Evolutionary conservation across 2,797 vertebrate species (phyloP).

Genomic region (Pterois miles): DNA sequence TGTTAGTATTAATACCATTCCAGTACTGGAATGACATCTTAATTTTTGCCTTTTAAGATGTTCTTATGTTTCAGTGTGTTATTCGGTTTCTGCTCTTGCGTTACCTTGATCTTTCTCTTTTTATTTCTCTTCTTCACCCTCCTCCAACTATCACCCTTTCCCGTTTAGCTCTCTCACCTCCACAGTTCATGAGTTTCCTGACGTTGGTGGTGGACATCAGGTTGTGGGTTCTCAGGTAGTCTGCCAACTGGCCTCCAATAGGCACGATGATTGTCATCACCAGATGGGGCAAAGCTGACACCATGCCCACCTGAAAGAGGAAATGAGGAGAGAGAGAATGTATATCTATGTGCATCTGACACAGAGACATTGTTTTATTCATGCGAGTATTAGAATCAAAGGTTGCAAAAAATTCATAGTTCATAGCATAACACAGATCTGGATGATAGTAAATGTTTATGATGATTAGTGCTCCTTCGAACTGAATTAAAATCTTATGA

Average conservation of each 20-base stretch:
- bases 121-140: background rate
- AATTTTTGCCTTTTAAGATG: background rate
- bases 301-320: constrained; percentile 89
- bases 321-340: background rate
- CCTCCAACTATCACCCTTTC: background rate
- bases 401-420: background rate
- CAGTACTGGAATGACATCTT: background rate
- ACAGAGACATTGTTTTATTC: background rate
- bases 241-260: constrained; percentile 95
- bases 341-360: background rate
- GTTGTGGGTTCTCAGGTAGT: constrained; percentile 91
- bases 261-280: constrained; percentile 99
- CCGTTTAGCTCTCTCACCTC: constrained; percentile 81
- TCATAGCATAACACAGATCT: no score
- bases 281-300: constrained; percentile 95
- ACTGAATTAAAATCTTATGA: background rate
- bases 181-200: constrained; percentile 98
- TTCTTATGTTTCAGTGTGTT: background rate
- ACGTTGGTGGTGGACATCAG: constrained; percentile 96
- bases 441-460: no score
- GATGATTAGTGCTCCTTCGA: no score
- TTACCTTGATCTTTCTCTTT: background rate
- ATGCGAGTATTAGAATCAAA: background rate
- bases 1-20: background rate
- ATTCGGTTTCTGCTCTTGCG: background rate